phyloP scores from a whole-genome alignment of 1,140 invertebrate genomes.

The Limonius californicus region DNA sequence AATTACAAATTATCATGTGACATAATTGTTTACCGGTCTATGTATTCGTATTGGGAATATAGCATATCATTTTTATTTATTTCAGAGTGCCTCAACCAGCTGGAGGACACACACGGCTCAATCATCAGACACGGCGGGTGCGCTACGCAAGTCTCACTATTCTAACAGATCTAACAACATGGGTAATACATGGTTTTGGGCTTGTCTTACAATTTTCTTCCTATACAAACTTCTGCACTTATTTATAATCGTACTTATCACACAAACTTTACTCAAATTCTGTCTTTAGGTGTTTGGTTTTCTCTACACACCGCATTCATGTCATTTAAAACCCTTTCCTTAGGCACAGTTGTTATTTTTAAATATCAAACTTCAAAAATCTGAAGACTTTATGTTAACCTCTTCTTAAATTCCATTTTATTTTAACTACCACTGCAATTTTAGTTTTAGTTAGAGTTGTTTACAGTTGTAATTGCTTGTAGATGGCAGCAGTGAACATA shows the following conservation, averaged over 20 bases:
- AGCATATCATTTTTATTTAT: slow-evolving; percentile 21
- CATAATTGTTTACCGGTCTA: too few relatives aligned
- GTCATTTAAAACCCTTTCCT: too few relatives aligned
- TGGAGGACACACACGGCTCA: slow-evolving; percentile 41
- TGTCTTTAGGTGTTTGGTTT: background rate
- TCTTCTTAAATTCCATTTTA: too few relatives aligned
- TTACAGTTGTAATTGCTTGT: too few relatives aligned
- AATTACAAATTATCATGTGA: too few relatives aligned
- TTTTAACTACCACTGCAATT: too few relatives aligned
- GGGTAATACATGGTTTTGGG: slow-evolving; percentile 48
- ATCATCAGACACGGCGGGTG: slow-evolving; percentile 53
- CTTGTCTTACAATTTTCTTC: slow-evolving; percentile 20
- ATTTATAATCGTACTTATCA: background rate
- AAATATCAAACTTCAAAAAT: too few relatives aligned
- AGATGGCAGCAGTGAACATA: slow-evolving; percentile 48
- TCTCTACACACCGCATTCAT: too few relatives aligned
- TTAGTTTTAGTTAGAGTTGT: too few relatives aligned
- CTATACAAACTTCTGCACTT: background rate
- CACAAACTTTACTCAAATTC: background rate
- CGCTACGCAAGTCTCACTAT: slow-evolving; percentile 63
- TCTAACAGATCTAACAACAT: slow-evolving; percentile 64
- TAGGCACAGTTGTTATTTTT: too few relatives aligned
- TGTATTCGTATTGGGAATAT: too few relatives aligned
- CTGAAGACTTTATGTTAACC: too few relatives aligned
- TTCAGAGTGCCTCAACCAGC: slow-evolving; percentile 34